Base-by-base conservation (phyloP, 2,888 invertebrate genomes). In the Julus scanicus region DNA sequence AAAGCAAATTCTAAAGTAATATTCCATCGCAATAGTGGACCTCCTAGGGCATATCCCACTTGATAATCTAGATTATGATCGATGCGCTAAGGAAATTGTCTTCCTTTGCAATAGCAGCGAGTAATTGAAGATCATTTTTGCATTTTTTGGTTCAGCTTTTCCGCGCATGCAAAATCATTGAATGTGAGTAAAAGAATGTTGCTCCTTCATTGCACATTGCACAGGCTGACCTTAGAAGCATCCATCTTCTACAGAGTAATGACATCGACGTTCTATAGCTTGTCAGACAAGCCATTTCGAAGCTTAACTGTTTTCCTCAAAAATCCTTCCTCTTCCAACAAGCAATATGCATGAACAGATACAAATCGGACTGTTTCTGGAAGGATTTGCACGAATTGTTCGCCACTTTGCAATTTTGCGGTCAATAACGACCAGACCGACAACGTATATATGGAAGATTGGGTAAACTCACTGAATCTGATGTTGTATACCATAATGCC, bases 21-120 rank as follows among this genome's bases (percentile, higher is more conserved):
- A n/a, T 85, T 85, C 3, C 80, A 80, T 29, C 80, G 80, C 80
- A 15, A 37, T 44, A 44, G 85, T 44, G 85, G 85, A 85, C 85
- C 85, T 85, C 85, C 39, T 86, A 57, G 49, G 53, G 49, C 53
- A 86, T 48, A 57, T 37, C 48, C 49, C 40, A 20, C 71, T 87
- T 71, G 87, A 37, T 87, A 87, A 87, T 57, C 87, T 87, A 87
- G 87, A 87, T 63, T 87, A 87, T 87, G 87, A 87, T 87, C 40
- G 71, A 87, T 87, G 87, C 87, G 40, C 87, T 20, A 39, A 87
- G 63, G 71, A 87, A 87, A 87, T 57, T 63, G 53, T 71, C 87
- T 63, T 87, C 40, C 53, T 87, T 80, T 29, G 57, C 71, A 17
- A 39, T 40, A 71, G 85, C 49, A n/a, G 20, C 44, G 20, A 13